Evolutionary conservation across 1,140 invertebrate species (phyloP), one percentile per base, ranked within the genome.

Genomic region (Atta cephalotes): DNA sequence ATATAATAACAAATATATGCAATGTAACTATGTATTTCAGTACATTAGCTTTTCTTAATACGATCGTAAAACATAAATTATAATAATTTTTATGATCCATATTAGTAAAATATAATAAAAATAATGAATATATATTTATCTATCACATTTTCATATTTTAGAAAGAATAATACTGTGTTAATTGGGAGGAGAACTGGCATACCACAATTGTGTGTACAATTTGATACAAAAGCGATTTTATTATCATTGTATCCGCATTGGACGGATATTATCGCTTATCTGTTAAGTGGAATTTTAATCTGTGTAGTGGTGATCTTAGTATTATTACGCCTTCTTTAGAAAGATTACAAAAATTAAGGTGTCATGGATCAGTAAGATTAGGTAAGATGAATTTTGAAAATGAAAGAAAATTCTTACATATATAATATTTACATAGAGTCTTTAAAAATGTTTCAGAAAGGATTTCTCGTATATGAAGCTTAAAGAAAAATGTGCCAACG

Each of bases 241-340:
- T 96, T 96, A 65, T 98, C 98, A 0, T 98, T 98, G 97, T 99
- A 70, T 98, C 97, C 71, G 95, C 97, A 21, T 94, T 99, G 76
- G 97, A 98, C 95, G 98, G 98, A 74, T 99, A 99, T 94, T 98
- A 98, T 93, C 97, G 98, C 90, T 95, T 99, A 71, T 97, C 97
- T 81, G 96, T 97, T 31, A 98, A 98, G 95, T 99, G 98, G 98
- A 98, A 97, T 35, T 98, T 98, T 92, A 98, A 98, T 95, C 95
- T 99, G 63, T 99, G 98, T 92, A 97, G 97, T 92, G 21, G 21
- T 21, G 21, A 21, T 21, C 21, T 21, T 21, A 21, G 21, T 21
- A 21, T 21, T 21, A 21, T 21, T 21, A 21, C 0, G 21, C 21
- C 21, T 21, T 21, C 21, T 21, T 21, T 21, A 21, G 21, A 21